Evolutionary conservation across 2,113 vertebrate species (phyloP), one percentile per base, ranked within the genome.

Genomic region (Poeciliopsis retropinna): DNA sequence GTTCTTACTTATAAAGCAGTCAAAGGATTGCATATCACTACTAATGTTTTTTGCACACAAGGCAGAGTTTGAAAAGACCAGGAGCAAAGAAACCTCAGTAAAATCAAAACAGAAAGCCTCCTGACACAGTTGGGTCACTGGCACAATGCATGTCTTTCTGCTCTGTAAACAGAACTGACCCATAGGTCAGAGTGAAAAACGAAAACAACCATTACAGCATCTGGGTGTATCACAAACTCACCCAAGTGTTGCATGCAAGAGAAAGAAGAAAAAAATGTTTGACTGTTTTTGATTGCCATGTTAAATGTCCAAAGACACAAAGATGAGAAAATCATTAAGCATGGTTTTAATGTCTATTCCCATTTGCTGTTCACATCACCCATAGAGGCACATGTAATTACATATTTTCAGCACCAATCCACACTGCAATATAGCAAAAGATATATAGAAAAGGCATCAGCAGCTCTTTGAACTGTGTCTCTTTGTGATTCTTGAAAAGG

Each of bases 321-420:
- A 67, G 32, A 34, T 1, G 32, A 22, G 64, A 22, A 31, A 76
- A 85, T 81, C 66, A 76, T 15, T 30, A 60, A 84, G 64, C 60
- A 64, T 61, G 17, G 10, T 60, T 60, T 84, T 66, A 29, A 65
- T 47, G 62, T 72, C 29, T 74, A 72, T 82, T 85, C 75, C 70
- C 78, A 63, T 82, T 79, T 77, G 67, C 76, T 28, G 25, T 75
- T 64, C 15, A 32, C 15, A 37, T 79, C 79, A 85, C 67, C 71
- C 70, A 87, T 67, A 73, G 76, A 81, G 72, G 67, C 64, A 54
- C 70, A 84, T 81, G 82, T 88, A 91, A 93, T 93, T 93, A 90
- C 91, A 79, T 76, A 68, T 85, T 73, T 92, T 88, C 88, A 87
- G 83, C 80, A 82, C 60, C 31, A 37, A 83, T 80, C 63, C 64